phyloP scores from a whole-genome alignment of 2,888 invertebrate species.

The Actias luna region DNA sequence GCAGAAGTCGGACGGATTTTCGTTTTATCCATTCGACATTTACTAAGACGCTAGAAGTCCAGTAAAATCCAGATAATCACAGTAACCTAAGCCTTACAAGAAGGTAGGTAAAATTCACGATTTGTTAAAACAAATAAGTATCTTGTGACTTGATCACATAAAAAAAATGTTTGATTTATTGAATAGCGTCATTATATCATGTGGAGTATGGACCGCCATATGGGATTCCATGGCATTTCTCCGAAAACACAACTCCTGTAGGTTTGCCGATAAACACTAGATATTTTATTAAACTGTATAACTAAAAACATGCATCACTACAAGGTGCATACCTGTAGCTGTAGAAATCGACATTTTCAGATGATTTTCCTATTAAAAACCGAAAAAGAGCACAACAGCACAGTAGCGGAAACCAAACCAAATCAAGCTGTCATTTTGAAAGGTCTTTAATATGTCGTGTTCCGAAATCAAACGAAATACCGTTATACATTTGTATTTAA shows the following conservation, averaged over 20 bases:
- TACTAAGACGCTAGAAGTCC: conserved; percentile 56
- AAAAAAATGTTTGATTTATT: conserved; percentile 50
- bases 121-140: conserved; percentile 26
- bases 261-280: conserved; percentile 60
- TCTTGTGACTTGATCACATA: conserved; percentile 38
- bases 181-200: conserved; percentile 78
- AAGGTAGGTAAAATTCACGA: conserved; percentile 38
- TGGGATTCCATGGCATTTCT: conserved; percentile 81
- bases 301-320: conserved; percentile 38
- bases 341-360: conserved; percentile 77
- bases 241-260: conserved; percentile 72
- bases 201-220: conserved; percentile 81
- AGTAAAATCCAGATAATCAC: conserved; percentile 58
- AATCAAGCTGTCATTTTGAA: conserved; percentile 80
- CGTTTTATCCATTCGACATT: conserved; percentile 45
- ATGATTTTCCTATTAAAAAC: conserved; percentile 67
- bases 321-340: conserved; percentile 71
- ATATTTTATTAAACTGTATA: conserved; percentile 34
- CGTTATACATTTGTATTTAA: conserved; percentile 16
- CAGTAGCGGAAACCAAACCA: conserved; percentile 82
- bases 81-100: conserved; percentile 60
- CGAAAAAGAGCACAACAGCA: conserved; percentile 80
- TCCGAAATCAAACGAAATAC: conserved; percentile 29
- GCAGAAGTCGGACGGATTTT: conserved; percentile 33
- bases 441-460: conserved; percentile 64